A percentile compares a stretch with the other conserved stretches of the same genome.
Evolutionary conservation across 2,888 invertebrate genomes (phyloP).

Genomic region (Palloptera scutellata): DNA sequence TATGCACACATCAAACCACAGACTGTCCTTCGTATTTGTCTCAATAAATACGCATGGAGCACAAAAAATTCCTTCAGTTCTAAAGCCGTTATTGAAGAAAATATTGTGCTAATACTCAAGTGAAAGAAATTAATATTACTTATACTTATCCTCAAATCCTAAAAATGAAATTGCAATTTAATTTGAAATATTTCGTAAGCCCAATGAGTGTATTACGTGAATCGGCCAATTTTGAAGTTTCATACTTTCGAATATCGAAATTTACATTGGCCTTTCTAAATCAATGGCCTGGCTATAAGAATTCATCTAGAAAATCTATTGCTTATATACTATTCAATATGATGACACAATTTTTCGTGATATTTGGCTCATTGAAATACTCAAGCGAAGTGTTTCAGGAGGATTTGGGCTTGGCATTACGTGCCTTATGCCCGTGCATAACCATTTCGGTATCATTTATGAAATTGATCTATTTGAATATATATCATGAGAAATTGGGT

Average conservation of each 20-base stretch:
- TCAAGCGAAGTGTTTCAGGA: not conserved
- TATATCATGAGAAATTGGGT: not conserved
- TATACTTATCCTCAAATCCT: too few species aligned
- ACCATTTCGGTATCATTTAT: conserved; percentile 1
- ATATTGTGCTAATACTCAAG: too few species aligned
- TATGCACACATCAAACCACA: too few species aligned
- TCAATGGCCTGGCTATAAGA: not conserved
- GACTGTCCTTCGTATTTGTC: too few species aligned
- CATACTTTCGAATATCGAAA: conserved; percentile 1
- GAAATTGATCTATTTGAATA: conserved; percentile 3
- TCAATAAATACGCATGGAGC: too few species aligned
- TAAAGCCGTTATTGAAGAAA: too few species aligned
- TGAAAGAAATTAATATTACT: too few species aligned
- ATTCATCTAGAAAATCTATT: not conserved
- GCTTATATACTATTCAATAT: not conserved
- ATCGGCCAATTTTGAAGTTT: not conserved
- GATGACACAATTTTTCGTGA: not conserved
- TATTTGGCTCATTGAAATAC: not conserved
- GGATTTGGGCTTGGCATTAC: not conserved
- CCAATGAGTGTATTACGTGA: not conserved
- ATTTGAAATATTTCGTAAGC: too few species aligned
- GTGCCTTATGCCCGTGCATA: conserved; percentile 6
- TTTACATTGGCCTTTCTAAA: not conserved
- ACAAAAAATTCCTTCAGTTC: too few species aligned
- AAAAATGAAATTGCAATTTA: too few species aligned